Evolutionary conservation across 2,797 vertebrate species (phyloP).

Genomic region (Mormyrus proboscirostris): DNA sequence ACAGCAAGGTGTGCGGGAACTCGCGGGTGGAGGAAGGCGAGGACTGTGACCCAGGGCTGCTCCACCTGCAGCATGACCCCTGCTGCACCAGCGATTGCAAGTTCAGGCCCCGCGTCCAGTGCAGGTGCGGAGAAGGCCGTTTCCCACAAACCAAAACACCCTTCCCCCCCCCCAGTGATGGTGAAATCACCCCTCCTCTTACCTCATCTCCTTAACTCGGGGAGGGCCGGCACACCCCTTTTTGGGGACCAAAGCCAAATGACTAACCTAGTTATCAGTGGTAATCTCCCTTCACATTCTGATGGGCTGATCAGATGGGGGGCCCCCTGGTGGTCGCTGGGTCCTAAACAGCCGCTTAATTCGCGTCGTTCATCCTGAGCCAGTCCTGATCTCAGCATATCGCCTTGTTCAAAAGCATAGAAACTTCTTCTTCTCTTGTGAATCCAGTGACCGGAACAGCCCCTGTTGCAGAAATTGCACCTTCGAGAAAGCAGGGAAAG

Average conservation of each 20-base stretch:
- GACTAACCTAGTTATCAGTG: background rate
- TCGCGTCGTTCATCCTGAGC: background rate
- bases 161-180: background rate
- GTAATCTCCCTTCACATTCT: background rate
- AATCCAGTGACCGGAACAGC: conserved; percentile 84
- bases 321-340: background rate
- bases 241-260: background rate
- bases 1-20: conserved; percentile 93
- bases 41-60: conserved; percentile 87
- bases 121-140: conserved; percentile 71
- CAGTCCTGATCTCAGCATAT: background rate
- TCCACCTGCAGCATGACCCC: conserved; percentile 73
- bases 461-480: conserved; percentile 82
- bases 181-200: background rate
- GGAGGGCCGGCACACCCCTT: background rate
- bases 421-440: conserved; percentile 17
- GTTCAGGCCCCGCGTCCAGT: conserved; percentile 62
- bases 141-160: background rate
- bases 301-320: background rate
- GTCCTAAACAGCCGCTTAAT: background rate
- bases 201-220: background rate
- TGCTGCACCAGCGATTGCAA: conserved; percentile 81
- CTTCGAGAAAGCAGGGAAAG: conserved; percentile 71
- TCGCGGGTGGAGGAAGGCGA: conserved; percentile 92
- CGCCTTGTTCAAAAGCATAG: background rate